Conservation (phyloP, 2,797 vertebrate genomes). For the Salmo trutta region DNA sequence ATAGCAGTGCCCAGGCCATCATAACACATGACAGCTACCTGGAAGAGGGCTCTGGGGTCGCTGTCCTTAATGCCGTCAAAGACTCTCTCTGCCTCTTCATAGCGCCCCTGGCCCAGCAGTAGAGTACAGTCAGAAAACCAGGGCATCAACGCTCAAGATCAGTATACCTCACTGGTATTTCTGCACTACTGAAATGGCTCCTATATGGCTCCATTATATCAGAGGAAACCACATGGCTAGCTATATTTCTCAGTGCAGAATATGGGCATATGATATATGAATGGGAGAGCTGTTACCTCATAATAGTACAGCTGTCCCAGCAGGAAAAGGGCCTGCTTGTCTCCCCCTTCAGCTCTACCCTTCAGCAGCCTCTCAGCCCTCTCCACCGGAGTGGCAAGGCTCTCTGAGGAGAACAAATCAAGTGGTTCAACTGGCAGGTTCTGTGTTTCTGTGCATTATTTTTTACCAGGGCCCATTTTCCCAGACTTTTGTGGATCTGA, state of each 20-base stretch:
- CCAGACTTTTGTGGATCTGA: background rate
- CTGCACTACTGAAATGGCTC: background rate
- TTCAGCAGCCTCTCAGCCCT: slow-evolving; percentile 52
- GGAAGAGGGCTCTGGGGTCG: slow-evolving; percentile 79
- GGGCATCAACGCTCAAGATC: background rate
- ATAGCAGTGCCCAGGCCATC: slow-evolving; percentile 74
- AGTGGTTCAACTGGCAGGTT: background rate
- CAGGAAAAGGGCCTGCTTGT: slow-evolving; percentile 68
- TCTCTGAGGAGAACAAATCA: slow-evolving; percentile 8
- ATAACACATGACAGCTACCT: slow-evolving; percentile 81
- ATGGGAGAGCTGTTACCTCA: slow-evolving; percentile 63
- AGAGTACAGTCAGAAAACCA: slow-evolving; percentile 1
- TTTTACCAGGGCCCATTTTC: background rate
- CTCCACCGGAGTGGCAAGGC: slow-evolving; percentile 29
- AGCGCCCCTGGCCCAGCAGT: slow-evolving; percentile 66
- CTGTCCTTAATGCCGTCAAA: slow-evolving; percentile 77
- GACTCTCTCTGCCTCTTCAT: slow-evolving; percentile 69
- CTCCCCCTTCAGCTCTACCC: slow-evolving; percentile 51
- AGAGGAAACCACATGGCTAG: background rate
- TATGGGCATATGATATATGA: background rate
- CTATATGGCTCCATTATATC: background rate
- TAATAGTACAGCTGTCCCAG: slow-evolving; percentile 77
- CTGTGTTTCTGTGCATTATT: background rate
- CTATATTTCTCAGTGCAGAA: background rate
- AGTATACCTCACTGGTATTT: background rate